Evolutionary conservation across 2,888 invertebrate species (phyloP), one percentile per base, ranked within the genome.

Genomic region (Physocephala rufipes): DNA sequence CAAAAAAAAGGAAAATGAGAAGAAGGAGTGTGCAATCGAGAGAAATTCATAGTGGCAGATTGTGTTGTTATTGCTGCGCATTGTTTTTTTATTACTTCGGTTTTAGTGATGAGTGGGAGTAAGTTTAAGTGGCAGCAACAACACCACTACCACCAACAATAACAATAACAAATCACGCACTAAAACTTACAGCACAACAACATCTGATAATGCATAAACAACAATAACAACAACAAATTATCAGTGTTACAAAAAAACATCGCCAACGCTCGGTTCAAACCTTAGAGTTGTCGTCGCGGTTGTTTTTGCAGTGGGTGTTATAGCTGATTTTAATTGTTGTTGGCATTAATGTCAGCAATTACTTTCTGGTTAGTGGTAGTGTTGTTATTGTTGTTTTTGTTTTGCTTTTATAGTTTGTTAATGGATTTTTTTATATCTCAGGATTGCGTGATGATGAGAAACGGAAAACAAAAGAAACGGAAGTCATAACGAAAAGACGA

Each of bases 391-490:
- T 65, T 7, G 26, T 65, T 65, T 24, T 65, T 13, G 28, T 21
- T n/a, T 47, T 19, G 19, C n/a, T n/a, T n/a, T n/a, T 67, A 55
- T 24, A 58, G 67, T 67, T 16, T 47, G 47, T 65, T 67, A 67
- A 67, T 58, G 59, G 58, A 55, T 4, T 66, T 66, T 58, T 43
- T 26, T 26, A 43, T 49, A 58, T 65, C 13, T 58, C n/a, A 13
- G 58, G n/a, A 24, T 67, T 43, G 55, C 67, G 67, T 67, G 67
- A 47, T 45, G 43, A 51, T 19, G 19, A 49, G 19, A 49, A 49
- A 19, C 49, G 19, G n/a, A 49, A 49, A 49, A 49, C 19, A 19
- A 49, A n/a, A 49, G 49, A 49, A 19, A 49, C 49, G 49, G 49
- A 49, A 15, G 49, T 15, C 45, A 45, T 9, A 15, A 65, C 16